These are phyloP conservation scores for Azemiops feae DNA, from an alignment of 2,113 vertebrate species.

Conservation along the genomic window DNA sequence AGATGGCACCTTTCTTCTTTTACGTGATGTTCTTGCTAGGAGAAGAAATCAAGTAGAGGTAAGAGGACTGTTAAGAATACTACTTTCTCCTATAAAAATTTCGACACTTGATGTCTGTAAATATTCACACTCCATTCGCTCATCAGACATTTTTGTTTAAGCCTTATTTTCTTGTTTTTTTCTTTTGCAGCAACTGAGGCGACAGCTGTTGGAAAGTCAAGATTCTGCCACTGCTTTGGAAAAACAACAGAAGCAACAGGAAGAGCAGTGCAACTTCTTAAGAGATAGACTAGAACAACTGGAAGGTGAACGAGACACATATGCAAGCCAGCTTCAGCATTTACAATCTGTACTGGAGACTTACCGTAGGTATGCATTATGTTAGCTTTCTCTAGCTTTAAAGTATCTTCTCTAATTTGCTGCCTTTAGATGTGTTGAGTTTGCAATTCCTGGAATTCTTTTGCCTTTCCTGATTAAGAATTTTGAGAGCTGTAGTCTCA, in stretches of 20 bases:
- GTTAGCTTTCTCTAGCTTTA: rapidly evolving
- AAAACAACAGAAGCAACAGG: slow-evolving; percentile 70
- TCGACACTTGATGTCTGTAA: not conserved
- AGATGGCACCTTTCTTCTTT: slow-evolving; percentile 55
- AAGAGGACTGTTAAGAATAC: slow-evolving; percentile 32
- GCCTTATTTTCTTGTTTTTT: not conserved
- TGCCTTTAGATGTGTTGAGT: not conserved
- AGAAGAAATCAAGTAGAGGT: slow-evolving; percentile 64
- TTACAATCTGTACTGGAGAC: slow-evolving; percentile 65
- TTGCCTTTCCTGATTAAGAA: not conserved
- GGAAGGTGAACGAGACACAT: slow-evolving; percentile 54
- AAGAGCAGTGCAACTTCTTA: slow-evolving; percentile 69
- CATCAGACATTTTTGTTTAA: not conserved
- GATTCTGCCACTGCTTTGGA: slow-evolving; percentile 54
- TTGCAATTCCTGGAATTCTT: not conserved
- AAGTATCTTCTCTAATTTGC: not conserved
- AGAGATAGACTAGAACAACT: slow-evolving; percentile 72
- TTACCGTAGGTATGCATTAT: slow-evolving; percentile 59
- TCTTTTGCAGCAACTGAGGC: slow-evolving; percentile 58
- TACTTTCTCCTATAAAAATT: not conserved
- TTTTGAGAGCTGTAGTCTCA: not conserved
- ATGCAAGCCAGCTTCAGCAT: slow-evolving; percentile 54
- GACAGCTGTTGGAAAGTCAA: slow-evolving; percentile 67
- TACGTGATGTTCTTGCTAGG: slow-evolving; percentile 62
- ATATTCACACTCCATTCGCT: not conserved